Percentiles rank a stretch among this genome's conserved stretches.
These are phyloP conservation scores for Pomacea canaliculata DNA, from an alignment of 2,888 invertebrate genomes.

Conservation along the genomic window DNA sequence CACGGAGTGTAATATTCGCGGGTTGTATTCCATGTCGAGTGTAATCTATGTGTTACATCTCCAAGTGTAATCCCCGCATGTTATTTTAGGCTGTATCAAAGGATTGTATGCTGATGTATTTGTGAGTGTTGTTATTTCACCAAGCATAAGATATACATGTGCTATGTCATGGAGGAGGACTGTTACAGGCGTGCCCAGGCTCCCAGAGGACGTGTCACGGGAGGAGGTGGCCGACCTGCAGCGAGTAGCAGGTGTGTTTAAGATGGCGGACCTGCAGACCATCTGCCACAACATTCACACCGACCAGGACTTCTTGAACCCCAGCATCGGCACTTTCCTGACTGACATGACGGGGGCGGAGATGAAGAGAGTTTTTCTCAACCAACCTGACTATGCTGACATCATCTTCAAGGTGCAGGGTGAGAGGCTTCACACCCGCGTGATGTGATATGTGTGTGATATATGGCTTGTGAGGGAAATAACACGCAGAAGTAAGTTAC, in stretches of 20 bases:
- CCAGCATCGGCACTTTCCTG: constrained; percentile 64
- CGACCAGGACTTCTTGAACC: constrained; percentile 65
- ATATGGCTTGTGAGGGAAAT: too few relatives aligned
- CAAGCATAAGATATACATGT: too few relatives aligned
- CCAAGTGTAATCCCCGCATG: too few relatives aligned
- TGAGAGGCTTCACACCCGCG: constrained; percentile 21
- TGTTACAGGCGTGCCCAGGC: constrained; percentile 52
- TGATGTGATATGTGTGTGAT: neutral
- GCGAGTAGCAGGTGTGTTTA: constrained; percentile 52
- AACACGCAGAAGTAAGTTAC: too few relatives aligned
- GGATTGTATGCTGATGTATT: too few relatives aligned
- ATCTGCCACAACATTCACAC: constrained; percentile 58
- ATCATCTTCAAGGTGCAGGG: constrained; percentile 61
- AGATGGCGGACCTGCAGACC: constrained; percentile 53
- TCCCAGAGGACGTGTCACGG: constrained; percentile 44
- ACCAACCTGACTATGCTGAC: constrained; percentile 53
- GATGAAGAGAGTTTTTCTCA: constrained; percentile 60
- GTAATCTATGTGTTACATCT: too few relatives aligned
- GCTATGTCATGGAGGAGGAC: too few relatives aligned
- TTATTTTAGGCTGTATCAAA: too few relatives aligned
- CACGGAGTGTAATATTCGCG: too few relatives aligned
- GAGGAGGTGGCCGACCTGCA: constrained; percentile 47
- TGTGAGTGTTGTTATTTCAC: too few relatives aligned
- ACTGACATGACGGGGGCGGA: constrained; percentile 59
- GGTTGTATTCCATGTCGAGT: too few relatives aligned